Conservation (phyloP, 2,797 vertebrate species). For the Atherinosoma microstoma region DNA sequence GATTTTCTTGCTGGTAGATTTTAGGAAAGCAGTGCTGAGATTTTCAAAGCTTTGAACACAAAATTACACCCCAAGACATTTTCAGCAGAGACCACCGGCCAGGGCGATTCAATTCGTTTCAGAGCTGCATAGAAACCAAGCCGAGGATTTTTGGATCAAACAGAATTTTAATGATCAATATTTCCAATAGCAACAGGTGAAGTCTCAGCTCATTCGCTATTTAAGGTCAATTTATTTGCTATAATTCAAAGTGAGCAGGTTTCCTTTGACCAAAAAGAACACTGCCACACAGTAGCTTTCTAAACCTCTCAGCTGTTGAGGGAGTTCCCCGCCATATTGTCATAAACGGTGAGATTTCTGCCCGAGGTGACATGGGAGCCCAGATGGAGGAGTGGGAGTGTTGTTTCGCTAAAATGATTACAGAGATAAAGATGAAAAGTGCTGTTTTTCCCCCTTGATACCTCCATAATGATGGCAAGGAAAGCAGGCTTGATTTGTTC, state of each 20-base stretch:
- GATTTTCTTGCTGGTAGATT: constrained; percentile 62
- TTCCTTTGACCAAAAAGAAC: constrained; percentile 39
- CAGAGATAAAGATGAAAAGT: constrained; percentile 73
- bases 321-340: constrained; percentile 66
- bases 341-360: constrained; percentile 63
- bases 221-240: constrained; percentile 33
- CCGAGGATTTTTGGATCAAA: constrained; percentile 5
- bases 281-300: constrained; percentile 33
- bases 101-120: neutral
- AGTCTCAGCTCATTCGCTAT: constrained; percentile 13
- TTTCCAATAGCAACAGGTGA: constrained; percentile 22
- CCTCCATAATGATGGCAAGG: constrained; percentile 21
- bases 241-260: constrained; percentile 30
- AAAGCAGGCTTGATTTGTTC: constrained; percentile 58
- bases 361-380: constrained; percentile 57
- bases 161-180: constrained; percentile 14
- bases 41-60: constrained; percentile 52
- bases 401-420: constrained; percentile 64
- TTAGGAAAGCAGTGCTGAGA: constrained; percentile 28
- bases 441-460: constrained; percentile 58
- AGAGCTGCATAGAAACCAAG: constrained; percentile 6
- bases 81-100: constrained; percentile 6
- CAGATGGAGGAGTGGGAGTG: constrained; percentile 25
- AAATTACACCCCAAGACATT: constrained; percentile 41
- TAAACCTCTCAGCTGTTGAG: constrained; percentile 53